Conservation (phyloP, 2,888 invertebrate species). For the Lissonota sp. region DNA sequence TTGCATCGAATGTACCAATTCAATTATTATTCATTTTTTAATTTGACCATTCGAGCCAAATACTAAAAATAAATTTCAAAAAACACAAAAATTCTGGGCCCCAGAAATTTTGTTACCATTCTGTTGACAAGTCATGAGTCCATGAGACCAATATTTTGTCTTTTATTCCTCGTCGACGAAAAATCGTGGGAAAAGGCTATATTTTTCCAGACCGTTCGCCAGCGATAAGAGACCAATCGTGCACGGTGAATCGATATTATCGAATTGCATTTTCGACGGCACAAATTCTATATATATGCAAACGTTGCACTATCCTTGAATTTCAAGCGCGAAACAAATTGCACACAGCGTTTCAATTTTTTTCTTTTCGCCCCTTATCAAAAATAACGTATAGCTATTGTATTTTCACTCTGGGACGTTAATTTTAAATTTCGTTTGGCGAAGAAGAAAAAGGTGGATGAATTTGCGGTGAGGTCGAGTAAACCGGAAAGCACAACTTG, state of each 20-base stretch:
- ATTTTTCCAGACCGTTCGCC: not conserved
- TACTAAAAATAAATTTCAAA: no score
- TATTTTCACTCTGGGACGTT: no score
- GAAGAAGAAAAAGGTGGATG: no score
- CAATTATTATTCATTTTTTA: no score
- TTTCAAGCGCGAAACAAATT: not conserved
- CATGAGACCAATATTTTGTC: slow-evolving; percentile 2
- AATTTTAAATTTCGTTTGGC: no score
- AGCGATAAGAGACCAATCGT: not conserved
- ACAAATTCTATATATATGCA: slow-evolving; percentile 4
- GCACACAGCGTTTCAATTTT: no score
- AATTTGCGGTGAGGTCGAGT: not conserved
- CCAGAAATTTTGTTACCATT: not conserved
- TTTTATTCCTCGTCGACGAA: not conserved
- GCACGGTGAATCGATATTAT: not conserved
- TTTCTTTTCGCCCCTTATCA: no score
- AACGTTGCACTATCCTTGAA: slow-evolving; percentile 3
- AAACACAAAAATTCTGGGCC: no score
- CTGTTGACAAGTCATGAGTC: slow-evolving; percentile 6
- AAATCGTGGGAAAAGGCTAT: not conserved
- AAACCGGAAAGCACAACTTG: slow-evolving; percentile 44
- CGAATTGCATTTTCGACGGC: not conserved
- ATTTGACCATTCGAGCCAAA: no score
- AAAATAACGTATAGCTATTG: no score
- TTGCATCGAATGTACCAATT: no score